Conservation (phyloP, 2,797 vertebrate genomes). For the Channa striata region DNA sequence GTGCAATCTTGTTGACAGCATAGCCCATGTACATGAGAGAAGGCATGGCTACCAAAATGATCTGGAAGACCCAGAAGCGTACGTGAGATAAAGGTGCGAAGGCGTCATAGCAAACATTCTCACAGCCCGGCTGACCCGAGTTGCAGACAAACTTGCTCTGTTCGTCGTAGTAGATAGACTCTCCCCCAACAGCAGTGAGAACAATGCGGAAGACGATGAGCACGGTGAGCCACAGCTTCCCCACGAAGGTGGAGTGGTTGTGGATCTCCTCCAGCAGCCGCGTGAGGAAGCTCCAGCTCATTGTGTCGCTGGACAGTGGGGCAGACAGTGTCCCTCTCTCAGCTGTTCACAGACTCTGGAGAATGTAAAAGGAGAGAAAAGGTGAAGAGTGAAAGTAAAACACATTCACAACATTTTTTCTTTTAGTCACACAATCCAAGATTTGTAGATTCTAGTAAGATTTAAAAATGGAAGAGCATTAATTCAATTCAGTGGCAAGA, state of each 20-base stretch:
- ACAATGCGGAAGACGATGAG: conserved; percentile 98
- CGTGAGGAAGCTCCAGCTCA: conserved; percentile 99
- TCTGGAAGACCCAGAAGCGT: conserved; percentile 99
- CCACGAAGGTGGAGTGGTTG: conserved; percentile 99
- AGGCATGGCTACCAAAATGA: conserved; percentile 94
- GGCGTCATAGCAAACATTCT: conserved; percentile 97
- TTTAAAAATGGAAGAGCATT: conserved; percentile 34
- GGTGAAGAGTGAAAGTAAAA: conserved; percentile 7
- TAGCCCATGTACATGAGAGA: conserved; percentile 97
- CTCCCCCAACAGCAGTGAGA: conserved; percentile 97
- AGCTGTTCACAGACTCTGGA: conserved; percentile 87
- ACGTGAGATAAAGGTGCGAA: conserved; percentile 97
- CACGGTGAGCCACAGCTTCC: conserved; percentile 98
- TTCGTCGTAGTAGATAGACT: conserved; percentile 98
- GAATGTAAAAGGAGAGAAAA: conserved; percentile 22
- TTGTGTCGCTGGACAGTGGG: conserved; percentile 89
- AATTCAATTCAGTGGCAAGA: conserved; percentile 29
- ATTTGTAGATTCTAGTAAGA: conserved; percentile 28
- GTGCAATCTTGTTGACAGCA: conserved; percentile 95
- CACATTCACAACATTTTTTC: conserved; percentile 15
- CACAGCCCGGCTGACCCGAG: conserved; percentile 96
- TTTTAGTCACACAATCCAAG: background rate
- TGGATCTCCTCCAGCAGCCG: conserved; percentile 99
- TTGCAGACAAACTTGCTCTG: conserved; percentile 99
- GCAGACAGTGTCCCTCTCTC: conserved; percentile 87